Evolutionary conservation across 2,888 invertebrate species (phyloP).

Genomic region (Ceraclea dissimilis): DNA sequence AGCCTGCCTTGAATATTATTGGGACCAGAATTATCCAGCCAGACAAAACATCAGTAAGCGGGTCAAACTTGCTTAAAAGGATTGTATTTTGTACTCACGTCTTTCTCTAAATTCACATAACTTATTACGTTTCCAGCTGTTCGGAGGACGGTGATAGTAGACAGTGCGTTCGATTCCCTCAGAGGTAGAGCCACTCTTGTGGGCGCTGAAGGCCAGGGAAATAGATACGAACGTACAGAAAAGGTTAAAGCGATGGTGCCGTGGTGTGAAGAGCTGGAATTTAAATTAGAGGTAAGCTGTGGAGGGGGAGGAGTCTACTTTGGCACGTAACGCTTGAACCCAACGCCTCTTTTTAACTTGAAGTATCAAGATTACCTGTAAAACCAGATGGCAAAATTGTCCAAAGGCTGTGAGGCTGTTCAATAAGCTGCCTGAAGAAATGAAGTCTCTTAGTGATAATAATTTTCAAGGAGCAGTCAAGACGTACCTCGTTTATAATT

Average conservation of each 20-base stretch:
- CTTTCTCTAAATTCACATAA: background rate
- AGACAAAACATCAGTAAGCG: conserved; percentile 10
- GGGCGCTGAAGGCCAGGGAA: background rate
- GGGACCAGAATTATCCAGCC: background rate
- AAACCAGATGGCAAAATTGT: too few relatives aligned
- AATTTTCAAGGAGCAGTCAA: too few relatives aligned
- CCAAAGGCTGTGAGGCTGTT: too few relatives aligned
- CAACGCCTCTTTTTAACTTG: too few relatives aligned
- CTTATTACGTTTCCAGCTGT: conserved; percentile 8
- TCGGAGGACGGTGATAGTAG: conserved; percentile 2
- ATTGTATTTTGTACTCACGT: too few relatives aligned
- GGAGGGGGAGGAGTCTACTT: too few relatives aligned
- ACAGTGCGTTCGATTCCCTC: background rate
- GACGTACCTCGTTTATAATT: too few relatives aligned
- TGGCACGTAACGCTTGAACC: too few relatives aligned
- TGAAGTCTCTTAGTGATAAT: too few relatives aligned
- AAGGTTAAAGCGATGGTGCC: background rate
- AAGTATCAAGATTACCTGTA: too few relatives aligned
- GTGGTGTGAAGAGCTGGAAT: conserved; percentile 2
- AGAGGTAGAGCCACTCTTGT: background rate
- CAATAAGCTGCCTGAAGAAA: too few relatives aligned
- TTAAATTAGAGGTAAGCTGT: conserved; percentile 5
- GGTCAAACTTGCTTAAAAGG: too few relatives aligned
- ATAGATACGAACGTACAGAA: background rate
- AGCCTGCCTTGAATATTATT: conserved; percentile 7